A percentile compares a stretch with the other conserved stretches of the same genome.
These are phyloP conservation scores for Poeciliopsis turneri DNA, from an alignment of 2,797 vertebrate species.

Conservation along the genomic window DNA sequence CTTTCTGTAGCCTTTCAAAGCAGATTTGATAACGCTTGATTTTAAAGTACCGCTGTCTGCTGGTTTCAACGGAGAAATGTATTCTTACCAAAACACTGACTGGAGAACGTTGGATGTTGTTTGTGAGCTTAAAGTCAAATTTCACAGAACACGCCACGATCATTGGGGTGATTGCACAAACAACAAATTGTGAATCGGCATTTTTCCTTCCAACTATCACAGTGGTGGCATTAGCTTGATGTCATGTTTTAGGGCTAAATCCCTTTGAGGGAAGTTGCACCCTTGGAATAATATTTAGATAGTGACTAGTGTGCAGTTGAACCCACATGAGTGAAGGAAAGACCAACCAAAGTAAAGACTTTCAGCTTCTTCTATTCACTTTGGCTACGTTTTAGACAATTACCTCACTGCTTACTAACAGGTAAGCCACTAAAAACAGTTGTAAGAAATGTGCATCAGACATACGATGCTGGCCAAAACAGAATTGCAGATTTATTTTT, in stretches of 20 bases:
- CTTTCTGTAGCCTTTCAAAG: no score
- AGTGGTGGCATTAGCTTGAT: background rate
- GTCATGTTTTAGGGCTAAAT: background rate
- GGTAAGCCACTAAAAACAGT: no score
- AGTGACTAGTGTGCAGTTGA: background rate
- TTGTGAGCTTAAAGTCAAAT: slow-evolving; percentile 1
- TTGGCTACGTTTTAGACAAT: background rate
- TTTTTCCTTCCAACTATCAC: background rate
- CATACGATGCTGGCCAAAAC: no score
- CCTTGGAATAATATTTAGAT: background rate
- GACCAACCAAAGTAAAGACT: background rate
- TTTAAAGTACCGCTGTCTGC: no score
- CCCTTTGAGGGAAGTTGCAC: background rate
- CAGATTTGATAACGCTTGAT: no score
- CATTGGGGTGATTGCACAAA: background rate
- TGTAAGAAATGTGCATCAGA: no score
- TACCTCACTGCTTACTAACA: no score
- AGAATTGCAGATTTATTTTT: no score
- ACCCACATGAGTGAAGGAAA: background rate
- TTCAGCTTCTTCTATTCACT: no score
- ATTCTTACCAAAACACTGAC: no score
- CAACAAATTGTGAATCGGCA: background rate
- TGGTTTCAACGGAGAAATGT: no score
- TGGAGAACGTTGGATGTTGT: background rate
- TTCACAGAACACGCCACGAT: no score